Evolutionary conservation across 2,888 invertebrate genomes (phyloP).

Genomic region (Nomada fucata): DNA sequence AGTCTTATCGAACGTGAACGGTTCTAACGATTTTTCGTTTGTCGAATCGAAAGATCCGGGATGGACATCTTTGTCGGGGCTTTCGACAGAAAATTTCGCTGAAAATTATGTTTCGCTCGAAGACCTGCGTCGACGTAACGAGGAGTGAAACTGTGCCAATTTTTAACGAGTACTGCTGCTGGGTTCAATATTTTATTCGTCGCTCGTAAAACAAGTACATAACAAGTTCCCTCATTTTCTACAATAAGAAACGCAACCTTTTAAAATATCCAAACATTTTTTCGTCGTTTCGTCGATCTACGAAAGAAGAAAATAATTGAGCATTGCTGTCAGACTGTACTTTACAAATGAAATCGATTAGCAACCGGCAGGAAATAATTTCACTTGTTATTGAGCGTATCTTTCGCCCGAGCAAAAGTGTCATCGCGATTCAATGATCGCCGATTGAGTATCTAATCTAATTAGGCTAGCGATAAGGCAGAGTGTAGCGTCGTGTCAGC

Average conservation of each 20-base stretch:
- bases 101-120: too few relatives aligned
- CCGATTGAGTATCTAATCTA: conserved; percentile 70
- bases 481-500: conserved; percentile 21
- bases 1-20: not conserved
- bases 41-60: too few relatives aligned
- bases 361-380: not conserved
- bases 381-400: not conserved
- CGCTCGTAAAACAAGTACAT: not conserved
- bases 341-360: not conserved
- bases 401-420: not conserved
- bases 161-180: not conserved
- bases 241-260: too few relatives aligned
- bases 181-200: not conserved
- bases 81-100: too few relatives aligned
- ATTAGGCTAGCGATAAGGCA: conserved; percentile 63
- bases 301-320: too few relatives aligned
- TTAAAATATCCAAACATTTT: too few relatives aligned
- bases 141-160: not conserved
- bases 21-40: not conserved
- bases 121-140: too few relatives aligned
- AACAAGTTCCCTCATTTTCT: not conserved
- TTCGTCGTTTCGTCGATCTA: too few relatives aligned
- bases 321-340: not conserved
- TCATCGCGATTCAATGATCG: conserved; percentile 19
- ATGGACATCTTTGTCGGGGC: too few relatives aligned